These are phyloP conservation scores for Musca vetustissima DNA, from an alignment of 1,140 invertebrate genomes.

Conservation along the genomic window DNA sequence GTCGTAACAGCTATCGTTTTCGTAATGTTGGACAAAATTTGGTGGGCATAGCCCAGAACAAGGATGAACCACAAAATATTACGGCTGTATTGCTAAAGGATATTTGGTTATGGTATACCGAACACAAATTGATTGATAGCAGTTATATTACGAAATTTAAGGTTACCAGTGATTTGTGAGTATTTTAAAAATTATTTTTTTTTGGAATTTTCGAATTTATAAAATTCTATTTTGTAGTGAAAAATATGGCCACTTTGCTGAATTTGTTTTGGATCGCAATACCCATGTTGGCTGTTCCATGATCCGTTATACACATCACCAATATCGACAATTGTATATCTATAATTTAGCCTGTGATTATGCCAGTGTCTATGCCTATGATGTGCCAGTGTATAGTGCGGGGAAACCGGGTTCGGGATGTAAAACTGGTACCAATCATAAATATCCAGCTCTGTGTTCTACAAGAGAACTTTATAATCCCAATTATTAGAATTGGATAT, in stretches of 20 bases:
- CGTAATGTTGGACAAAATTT: slow-evolving; percentile 49
- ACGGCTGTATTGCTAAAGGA: slow-evolving; percentile 40
- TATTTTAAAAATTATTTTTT: slow-evolving; percentile 11
- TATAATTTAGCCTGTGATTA: slow-evolving; percentile 54
- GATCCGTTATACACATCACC: slow-evolving; percentile 47
- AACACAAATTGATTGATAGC: slow-evolving; percentile 44
- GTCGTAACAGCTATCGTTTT: slow-evolving; percentile 48
- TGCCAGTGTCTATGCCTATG: slow-evolving; percentile 48
- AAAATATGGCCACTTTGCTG: slow-evolving; percentile 52
- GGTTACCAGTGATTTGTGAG: slow-evolving; percentile 46
- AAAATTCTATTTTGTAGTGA: slow-evolving; percentile 33
- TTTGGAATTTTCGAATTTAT: neutral
- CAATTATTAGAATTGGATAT: slow-evolving; percentile 33
- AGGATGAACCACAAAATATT: slow-evolving; percentile 33
- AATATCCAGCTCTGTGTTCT: slow-evolving; percentile 45
- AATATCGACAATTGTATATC: slow-evolving; percentile 47
- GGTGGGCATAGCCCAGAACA: slow-evolving; percentile 38
- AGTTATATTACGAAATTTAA: slow-evolving; percentile 46
- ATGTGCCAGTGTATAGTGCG: slow-evolving; percentile 42
- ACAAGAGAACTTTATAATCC: slow-evolving; percentile 45
- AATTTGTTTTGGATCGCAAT: slow-evolving; percentile 49
- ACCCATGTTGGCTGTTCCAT: slow-evolving; percentile 52
- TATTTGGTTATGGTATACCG: slow-evolving; percentile 48
- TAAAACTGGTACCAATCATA: slow-evolving; percentile 41
- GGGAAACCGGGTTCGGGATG: slow-evolving; percentile 47